phyloP scores from a whole-genome alignment of 1,140 invertebrate genomes.

The Tenebrio molitor region DNA sequence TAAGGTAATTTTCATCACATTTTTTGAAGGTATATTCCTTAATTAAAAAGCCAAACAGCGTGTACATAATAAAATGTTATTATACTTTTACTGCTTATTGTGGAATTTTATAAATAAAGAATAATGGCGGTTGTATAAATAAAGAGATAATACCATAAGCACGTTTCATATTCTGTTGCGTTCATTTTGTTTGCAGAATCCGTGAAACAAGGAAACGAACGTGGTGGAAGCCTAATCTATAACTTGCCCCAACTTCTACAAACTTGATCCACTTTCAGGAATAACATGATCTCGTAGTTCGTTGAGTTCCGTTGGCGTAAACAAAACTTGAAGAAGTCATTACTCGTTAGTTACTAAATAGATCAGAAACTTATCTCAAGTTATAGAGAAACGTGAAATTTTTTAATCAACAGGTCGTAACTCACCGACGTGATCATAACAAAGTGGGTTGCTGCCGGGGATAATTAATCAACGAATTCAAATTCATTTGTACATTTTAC shows the following conservation, averaged over 20 bases:
- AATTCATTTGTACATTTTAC: slow-evolving; percentile 31
- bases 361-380: slow-evolving; percentile 34
- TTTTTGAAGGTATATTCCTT: no score
- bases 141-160: slow-evolving; percentile 22
- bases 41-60: no score
- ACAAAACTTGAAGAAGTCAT: slow-evolving; percentile 40
- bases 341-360: slow-evolving; percentile 40
- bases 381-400: slow-evolving; percentile 33
- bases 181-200: slow-evolving; percentile 33
- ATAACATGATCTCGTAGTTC: slow-evolving; percentile 42
- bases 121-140: not conserved
- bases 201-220: slow-evolving; percentile 33
- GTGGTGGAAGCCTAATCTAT: slow-evolving; percentile 39
- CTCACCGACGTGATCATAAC: slow-evolving; percentile 1
- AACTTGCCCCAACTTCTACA: slow-evolving; percentile 35
- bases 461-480: slow-evolving; percentile 33
- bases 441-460: slow-evolving; percentile 15
- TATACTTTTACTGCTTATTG: no score
- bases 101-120: not conserved
- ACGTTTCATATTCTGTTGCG: slow-evolving; percentile 33
- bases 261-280: slow-evolving; percentile 41
- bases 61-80: no score
- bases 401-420: slow-evolving; percentile 40
- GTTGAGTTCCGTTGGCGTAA: slow-evolving; percentile 38
- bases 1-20: no score